Evolutionary conservation across 2,888 invertebrate genomes (phyloP).

Genomic region (Synanthedon myopaeformis): DNA sequence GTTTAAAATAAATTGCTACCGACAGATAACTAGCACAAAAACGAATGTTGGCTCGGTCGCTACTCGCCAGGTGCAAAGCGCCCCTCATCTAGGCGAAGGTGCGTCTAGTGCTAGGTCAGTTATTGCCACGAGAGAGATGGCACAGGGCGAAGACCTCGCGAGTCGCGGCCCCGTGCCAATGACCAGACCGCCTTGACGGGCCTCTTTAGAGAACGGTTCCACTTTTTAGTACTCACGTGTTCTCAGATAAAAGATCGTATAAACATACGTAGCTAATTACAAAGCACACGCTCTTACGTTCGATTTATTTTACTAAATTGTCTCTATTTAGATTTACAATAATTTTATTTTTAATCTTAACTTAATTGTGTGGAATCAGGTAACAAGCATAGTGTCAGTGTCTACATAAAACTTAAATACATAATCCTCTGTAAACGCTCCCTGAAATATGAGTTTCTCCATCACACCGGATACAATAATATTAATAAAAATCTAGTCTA

Average conservation of each 20-base stretch:
- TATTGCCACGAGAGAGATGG: slow-evolving; percentile 32
- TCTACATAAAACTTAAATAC: too few relatives aligned
- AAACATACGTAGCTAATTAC: neutral
- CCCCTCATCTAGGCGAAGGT: slow-evolving; percentile 35
- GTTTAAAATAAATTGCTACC: slow-evolving; percentile 61
- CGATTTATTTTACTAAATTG: too few relatives aligned
- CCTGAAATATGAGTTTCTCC: too few relatives aligned
- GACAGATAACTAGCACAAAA: slow-evolving; percentile 51
- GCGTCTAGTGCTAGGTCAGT: slow-evolving; percentile 58
- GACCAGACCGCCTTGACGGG: slow-evolving; percentile 38
- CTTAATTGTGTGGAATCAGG: too few relatives aligned
- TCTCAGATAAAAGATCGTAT: neutral
- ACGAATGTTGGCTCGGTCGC: slow-evolving; percentile 26
- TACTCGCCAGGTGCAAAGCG: slow-evolving; percentile 50
- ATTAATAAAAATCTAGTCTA: too few relatives aligned
- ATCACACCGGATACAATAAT: too few relatives aligned
- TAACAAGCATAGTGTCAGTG: too few relatives aligned
- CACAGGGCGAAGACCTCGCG: slow-evolving; percentile 30
- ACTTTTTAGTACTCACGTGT: neutral
- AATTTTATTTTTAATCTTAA: too few relatives aligned
- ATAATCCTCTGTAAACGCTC: too few relatives aligned
- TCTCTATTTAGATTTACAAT: too few relatives aligned
- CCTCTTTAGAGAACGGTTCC: slow-evolving; percentile 17
- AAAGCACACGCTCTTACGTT: too few relatives aligned
- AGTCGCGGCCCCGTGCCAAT: slow-evolving; percentile 32